These are phyloP conservation scores for Catotricha subobsoleta DNA, from an alignment of 2,888 invertebrate species.

Conservation along the genomic window DNA sequence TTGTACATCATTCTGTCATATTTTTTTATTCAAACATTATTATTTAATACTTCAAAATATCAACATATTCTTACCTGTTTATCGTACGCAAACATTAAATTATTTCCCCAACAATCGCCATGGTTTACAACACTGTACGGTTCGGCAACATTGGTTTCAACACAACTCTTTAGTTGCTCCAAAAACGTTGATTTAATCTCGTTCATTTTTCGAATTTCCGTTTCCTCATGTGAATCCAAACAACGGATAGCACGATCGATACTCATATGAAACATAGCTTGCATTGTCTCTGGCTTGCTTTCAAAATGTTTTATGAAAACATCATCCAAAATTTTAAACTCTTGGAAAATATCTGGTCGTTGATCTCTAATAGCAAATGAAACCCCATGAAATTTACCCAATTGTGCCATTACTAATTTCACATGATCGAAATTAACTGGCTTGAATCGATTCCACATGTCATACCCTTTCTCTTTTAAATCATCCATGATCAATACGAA, in stretches of 20 bases:
- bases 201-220: constrained; percentile 6
- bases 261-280: constrained; percentile 2
- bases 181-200: constrained; percentile 3
- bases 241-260: constrained; percentile 1
- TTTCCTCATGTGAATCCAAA: constrained; percentile 7
- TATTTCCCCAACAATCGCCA: constrained; percentile 8
- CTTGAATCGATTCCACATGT: constrained; percentile 6
- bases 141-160: constrained; percentile 6
- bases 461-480: background rate
- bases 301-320: constrained; percentile 2
- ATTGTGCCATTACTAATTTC: background rate
- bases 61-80: too few relatives aligned
- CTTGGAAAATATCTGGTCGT: constrained; percentile 6
- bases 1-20: too few relatives aligned
- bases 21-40: too few relatives aligned
- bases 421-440: constrained; percentile 5
- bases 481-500: constrained; percentile 5
- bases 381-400: constrained; percentile 9
- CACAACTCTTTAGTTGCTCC: background rate
- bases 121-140: constrained; percentile 10
- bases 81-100: too few relatives aligned
- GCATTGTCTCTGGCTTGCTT: constrained; percentile 8
- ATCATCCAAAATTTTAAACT: constrained; percentile 6
- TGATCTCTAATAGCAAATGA: constrained; percentile 7
- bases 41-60: too few relatives aligned